A percentile compares a stretch with the other conserved stretches of the same genome.
Conservation (phyloP, 2,113 vertebrate genomes). For the Callopanchax toddi region DNA sequence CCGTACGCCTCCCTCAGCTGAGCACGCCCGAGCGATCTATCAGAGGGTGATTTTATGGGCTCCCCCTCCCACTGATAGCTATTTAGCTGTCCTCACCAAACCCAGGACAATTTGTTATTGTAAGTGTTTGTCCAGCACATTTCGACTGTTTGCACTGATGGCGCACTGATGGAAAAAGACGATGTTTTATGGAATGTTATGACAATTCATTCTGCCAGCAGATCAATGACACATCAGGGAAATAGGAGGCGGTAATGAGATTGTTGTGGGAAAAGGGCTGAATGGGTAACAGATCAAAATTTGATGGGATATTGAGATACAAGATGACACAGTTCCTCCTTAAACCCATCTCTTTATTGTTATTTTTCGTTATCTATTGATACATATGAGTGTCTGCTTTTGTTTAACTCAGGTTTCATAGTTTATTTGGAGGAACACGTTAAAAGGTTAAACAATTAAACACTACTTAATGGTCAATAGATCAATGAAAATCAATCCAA, state of each 20-base stretch:
- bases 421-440: conserved; percentile 4
- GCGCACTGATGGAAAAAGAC: conserved; percentile 47
- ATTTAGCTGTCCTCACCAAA: conserved; percentile 57
- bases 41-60: conserved; percentile 66
- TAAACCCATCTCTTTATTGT: background rate
- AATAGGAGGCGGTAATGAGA: conserved; percentile 49
- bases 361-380: background rate
- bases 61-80: conserved; percentile 47
- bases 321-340: conserved; percentile 7
- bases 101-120: conserved; percentile 56
- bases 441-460: background rate
- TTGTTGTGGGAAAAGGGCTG: conserved; percentile 15
- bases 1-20: conserved; percentile 28
- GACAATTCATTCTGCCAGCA: conserved; percentile 39
- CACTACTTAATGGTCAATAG: background rate
- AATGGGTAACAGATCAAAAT: conserved; percentile 28
- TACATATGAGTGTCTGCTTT: conserved; percentile 7
- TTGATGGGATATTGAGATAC: conserved; percentile 27
- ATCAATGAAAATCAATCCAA: background rate
- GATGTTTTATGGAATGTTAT: conserved; percentile 47
- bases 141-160: conserved; percentile 41
- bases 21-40: conserved; percentile 63
- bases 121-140: conserved; percentile 62
- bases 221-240: conserved; percentile 52
- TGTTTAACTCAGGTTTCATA: conserved; percentile 29